phyloP scores from a whole-genome alignment of 1,140 invertebrate species.

The Myzus persicae region DNA sequence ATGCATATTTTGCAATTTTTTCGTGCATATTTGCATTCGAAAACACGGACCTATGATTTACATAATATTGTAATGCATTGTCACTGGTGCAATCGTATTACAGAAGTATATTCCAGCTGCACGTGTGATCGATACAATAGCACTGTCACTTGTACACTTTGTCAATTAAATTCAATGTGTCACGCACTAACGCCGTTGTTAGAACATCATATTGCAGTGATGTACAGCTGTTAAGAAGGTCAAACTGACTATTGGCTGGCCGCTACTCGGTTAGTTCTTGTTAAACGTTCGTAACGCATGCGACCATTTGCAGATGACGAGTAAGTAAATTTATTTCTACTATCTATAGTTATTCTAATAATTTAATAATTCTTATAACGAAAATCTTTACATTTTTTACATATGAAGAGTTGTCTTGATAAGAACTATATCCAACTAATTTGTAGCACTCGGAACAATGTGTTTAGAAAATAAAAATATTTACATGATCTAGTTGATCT shows the following conservation, averaged over 20 bases:
- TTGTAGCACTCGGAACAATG: neutral
- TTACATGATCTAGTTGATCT: too few relatives aligned
- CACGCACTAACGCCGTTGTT: neutral
- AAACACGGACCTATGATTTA: neutral
- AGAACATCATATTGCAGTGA: neutral
- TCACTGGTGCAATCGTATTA: neutral
- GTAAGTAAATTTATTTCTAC: slow-evolving; percentile 20
- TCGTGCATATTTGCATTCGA: too few relatives aligned
- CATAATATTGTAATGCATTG: neutral
- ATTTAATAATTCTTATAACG: neutral
- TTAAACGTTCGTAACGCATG: slow-evolving; percentile 10
- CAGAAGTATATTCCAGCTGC: neutral
- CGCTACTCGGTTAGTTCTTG: neutral
- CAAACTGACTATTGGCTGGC: neutral
- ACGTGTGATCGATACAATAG: neutral
- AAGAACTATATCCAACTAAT: neutral
- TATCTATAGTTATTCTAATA: neutral
- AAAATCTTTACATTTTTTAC: neutral
- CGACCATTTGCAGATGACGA: neutral
- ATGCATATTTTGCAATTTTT: too few relatives aligned
- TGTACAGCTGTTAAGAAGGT: slow-evolving; percentile 47
- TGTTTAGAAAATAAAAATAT: neutral
- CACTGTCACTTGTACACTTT: neutral
- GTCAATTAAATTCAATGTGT: neutral
- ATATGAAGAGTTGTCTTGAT: neutral